Base-by-base conservation (phyloP, 2,888 invertebrate species). In the Ischnura elegans region DNA sequence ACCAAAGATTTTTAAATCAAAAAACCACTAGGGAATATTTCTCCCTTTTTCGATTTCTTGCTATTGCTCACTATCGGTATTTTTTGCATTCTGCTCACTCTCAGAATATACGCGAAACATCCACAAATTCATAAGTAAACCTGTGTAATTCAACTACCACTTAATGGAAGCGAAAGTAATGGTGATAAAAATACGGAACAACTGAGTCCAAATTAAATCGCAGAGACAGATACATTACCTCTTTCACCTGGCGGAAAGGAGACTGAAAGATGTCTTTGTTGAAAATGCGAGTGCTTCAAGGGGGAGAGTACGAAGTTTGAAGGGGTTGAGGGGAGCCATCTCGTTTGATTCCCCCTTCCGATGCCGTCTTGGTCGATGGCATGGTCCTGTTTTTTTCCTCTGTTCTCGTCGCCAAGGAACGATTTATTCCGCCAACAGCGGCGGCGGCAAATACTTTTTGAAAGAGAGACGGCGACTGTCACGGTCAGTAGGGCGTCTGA, bases 341-440 rank as follows among this genome's bases (percentile, higher is more conserved):
- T 8, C 36, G 86, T 45, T 86, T 86, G 86, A 86, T 86, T 86
- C 8, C 45, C 13, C 51, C 51, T n/a, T 42, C 25, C 43, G 45
- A 86, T 45, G 25, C 2, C 85, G 85, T 21, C 85, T 45, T 25
- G 43, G 45, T 19, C 6, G 85, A 85, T n/a, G n/a, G n/a, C n/a
- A n/a, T n/a, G n/a, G n/a, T 42, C 47, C 2, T 19, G 51, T 61
- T 61, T 61, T 61, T 61, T 61, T 61, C n/a, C 76, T 13, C 36
- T 2, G 19, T n/a, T 10, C 0, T 46, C 43, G 19, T 45, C 46
- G 43, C n/a, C 46, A 13, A 3, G 86, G 46, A 86, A 4, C 43
- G 45, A 86, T 86, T 86, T 86, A 86, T 86, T 86, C 86, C 86
- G 86, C 86, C 86, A 86, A 19, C 86, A 43, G 85, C 85, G 86